Base-by-base conservation (phyloP, 1,140 invertebrate genomes). In the Macrobrachium rosenbergii region DNA sequence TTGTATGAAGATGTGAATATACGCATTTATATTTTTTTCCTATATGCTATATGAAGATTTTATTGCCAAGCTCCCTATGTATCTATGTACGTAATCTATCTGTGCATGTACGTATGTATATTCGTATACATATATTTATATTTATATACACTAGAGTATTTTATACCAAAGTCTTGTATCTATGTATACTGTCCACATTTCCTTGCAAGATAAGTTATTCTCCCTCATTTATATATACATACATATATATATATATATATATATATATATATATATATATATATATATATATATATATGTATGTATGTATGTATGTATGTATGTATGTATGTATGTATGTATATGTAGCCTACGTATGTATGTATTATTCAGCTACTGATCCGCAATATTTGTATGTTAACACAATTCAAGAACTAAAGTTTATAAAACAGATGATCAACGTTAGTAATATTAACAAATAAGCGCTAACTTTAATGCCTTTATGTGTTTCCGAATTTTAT, bases 161-260 rank as follows among this genome's bases (percentile, higher is more conserved):
- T 43, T 5, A 43, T 43, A 73, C 28, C 14, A 11, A 73, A 43
- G 67, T 52, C 12, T 28, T n/a, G 21, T 14, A 14, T 11, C 43
- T 52, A 77, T 17, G 28, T 19, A 37, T 75, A 6, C 21, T 37
- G 21, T 75, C 14, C 28, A 21, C 19, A 17, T 2, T 2, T 37
- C 6, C 10, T n/a, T 2, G 14, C 62, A 16, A n/a, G 16, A 16
- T 17, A 17, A n/a, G 14, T 63, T 63, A 16, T 2, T 63, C 62
- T 17, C 62, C n/a, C 2, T n/a, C n/a, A 60, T 60, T 28, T 78
- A 60, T 78, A 60, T 78, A 60, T 78, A 60, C 59, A 78, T 78
- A n/a, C n/a, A n/a, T n/a, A n/a, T n/a, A 79, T 79, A 79, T 79
- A 79, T 79, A 79, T 79, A 79, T 79, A 79, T 79, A 79, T 60